Percentiles rank a stretch among this genome's conserved stretches.
phyloP scores from a whole-genome alignment of 2,888 invertebrate species.

The Parelbella ahira region DNA sequence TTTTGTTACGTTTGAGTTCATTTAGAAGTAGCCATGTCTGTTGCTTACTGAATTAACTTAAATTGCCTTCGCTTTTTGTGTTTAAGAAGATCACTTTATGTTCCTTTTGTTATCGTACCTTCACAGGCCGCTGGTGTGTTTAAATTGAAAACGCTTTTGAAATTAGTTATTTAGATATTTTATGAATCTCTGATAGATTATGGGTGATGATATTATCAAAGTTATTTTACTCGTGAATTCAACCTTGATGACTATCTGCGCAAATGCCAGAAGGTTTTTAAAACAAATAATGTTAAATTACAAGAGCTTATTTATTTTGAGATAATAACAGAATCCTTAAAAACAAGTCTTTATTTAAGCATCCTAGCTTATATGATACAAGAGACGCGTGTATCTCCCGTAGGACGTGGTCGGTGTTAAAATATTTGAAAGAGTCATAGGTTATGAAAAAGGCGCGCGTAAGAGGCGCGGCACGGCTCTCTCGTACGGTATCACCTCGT shows the following conservation, averaged over 20 bases:
- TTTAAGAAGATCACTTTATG: slow-evolving; percentile 52
- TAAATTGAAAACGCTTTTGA: slow-evolving; percentile 30
- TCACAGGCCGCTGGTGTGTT: slow-evolving; percentile 37
- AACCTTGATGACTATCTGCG: slow-evolving; percentile 10
- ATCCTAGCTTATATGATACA: too few species aligned
- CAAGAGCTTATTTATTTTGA: too few species aligned
- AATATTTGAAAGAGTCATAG: slow-evolving; percentile 21
- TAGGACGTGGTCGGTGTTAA: not conserved
- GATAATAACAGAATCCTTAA: too few species aligned
- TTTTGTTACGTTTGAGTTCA: slow-evolving; percentile 79
- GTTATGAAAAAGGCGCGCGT: slow-evolving; percentile 47
- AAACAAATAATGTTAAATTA: too few species aligned
- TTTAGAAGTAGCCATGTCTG: slow-evolving; percentile 78
- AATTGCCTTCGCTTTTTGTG: slow-evolving; percentile 68
- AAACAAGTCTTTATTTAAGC: too few species aligned
- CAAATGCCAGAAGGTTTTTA: slow-evolving; percentile 13
- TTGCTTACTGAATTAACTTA: slow-evolving; percentile 78
- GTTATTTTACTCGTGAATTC: slow-evolving; percentile 14
- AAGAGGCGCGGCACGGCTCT: slow-evolving; percentile 34
- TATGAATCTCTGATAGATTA: slow-evolving; percentile 16
- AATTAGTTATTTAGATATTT: slow-evolving; percentile 21
- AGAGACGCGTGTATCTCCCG: too few species aligned
- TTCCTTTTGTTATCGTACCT: slow-evolving; percentile 53
- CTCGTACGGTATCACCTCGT: slow-evolving; percentile 50
- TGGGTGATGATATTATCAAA: slow-evolving; percentile 12